Percentiles rank a stretch among this genome's conserved stretches.
Evolutionary conservation across 2,797 vertebrate species (phyloP).

Genomic region (Poecilia wingei): DNA sequence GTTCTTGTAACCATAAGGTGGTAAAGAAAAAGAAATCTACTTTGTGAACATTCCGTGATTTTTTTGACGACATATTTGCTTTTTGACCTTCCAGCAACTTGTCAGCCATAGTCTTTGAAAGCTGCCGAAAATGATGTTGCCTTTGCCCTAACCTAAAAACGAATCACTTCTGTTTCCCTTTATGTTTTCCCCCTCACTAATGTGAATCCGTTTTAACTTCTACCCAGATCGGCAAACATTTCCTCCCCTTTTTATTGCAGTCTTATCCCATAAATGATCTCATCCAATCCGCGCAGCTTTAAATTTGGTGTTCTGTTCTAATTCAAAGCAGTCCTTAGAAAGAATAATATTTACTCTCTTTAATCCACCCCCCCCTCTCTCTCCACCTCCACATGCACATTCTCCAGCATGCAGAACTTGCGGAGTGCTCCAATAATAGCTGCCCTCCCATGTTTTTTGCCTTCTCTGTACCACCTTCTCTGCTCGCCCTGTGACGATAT

Average conservation of each 20-base stretch:
- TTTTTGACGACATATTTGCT: background rate
- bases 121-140: background rate
- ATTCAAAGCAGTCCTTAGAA: conserved; percentile 59
- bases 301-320: conserved; percentile 42
- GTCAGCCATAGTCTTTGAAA: background rate
- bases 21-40: background rate
- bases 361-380: conserved; percentile 40
- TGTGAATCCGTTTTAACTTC: conserved; percentile 11
- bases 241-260: conserved; percentile 28
- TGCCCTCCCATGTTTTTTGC: conserved; percentile 50
- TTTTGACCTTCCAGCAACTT: background rate
- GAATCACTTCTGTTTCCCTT: background rate
- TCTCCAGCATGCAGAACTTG: conserved; percentile 53
- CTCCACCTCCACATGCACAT: conserved; percentile 60
- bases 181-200: conserved; percentile 1
- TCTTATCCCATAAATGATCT: conserved; percentile 61
- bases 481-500: conserved; percentile 16
- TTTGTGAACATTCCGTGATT: background rate
- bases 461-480: conserved; percentile 31
- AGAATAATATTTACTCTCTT: conserved; percentile 74
- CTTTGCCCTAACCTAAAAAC: background rate
- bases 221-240: conserved; percentile 19
- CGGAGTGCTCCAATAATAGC: conserved; percentile 68
- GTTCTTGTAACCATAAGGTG: background rate
- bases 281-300: conserved; percentile 43